A percentile compares a stretch with the other conserved stretches of the same genome.
Conservation (phyloP, 2,113 vertebrate species). For the Guaruba guarouba region DNA sequence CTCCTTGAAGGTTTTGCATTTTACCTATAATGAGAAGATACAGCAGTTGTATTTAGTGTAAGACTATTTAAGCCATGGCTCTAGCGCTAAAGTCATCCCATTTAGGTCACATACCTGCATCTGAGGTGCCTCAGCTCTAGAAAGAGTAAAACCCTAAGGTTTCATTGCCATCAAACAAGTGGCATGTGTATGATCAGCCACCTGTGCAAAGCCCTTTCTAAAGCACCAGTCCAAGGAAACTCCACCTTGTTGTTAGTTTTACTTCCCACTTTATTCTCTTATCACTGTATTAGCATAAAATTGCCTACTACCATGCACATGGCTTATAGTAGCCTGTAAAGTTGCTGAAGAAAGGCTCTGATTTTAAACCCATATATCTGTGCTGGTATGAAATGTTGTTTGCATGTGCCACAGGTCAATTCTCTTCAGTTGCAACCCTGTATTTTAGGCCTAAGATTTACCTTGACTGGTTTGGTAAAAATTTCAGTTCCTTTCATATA, state of each 20-base stretch:
- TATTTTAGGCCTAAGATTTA: background rate
- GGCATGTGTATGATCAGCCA: background rate
- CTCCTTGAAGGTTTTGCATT: background rate
- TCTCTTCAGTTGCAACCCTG: background rate
- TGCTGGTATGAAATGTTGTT: background rate
- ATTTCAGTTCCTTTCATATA: background rate
- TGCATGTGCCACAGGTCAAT: background rate
- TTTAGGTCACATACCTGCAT: background rate
- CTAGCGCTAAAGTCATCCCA: background rate
- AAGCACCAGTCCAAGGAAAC: background rate
- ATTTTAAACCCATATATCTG: background rate
- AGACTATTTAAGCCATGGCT: background rate
- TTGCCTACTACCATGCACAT: background rate
- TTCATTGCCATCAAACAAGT: background rate
- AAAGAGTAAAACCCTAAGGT: background rate
- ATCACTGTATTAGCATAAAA: background rate
- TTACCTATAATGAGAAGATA: background rate
- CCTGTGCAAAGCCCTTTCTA: background rate
- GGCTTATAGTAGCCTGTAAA: background rate
- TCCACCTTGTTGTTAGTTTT: background rate
- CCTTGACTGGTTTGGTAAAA: background rate
- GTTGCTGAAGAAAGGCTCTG: background rate
- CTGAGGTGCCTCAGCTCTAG: background rate
- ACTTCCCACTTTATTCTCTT: background rate
- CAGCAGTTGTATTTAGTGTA: background rate